Conservation (phyloP, 2,888 invertebrate species). For the Scaptomyza cyrtandrae region DNA sequence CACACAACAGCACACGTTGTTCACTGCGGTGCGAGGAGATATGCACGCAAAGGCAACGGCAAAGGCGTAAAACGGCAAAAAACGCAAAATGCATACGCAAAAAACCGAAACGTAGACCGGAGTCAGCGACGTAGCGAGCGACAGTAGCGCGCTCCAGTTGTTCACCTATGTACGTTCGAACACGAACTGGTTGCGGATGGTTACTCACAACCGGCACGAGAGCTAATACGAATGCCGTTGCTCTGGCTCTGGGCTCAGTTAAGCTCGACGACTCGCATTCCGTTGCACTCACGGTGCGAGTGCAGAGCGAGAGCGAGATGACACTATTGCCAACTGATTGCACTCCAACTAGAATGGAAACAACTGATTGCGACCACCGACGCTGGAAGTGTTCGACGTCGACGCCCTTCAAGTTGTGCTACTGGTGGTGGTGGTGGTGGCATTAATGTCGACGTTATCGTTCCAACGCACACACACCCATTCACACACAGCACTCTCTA, state of each 20-base stretch:
- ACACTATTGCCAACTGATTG: constrained; percentile 31
- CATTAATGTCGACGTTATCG: constrained; percentile 23
- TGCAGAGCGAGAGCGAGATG: constrained; percentile 57
- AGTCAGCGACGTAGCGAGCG: constrained; percentile 47
- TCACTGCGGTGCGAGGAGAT: not conserved
- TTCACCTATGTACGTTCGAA: constrained; percentile 84
- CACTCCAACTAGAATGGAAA: constrained; percentile 64
- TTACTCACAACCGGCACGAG: constrained; percentile 65
- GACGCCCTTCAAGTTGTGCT: constrained; percentile 53
- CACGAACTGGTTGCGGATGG: constrained; percentile 82
- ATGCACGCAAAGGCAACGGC: constrained; percentile 49
- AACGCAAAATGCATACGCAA: constrained; percentile 35
- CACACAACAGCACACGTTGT: constrained; percentile 23
- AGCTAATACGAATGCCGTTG: constrained; percentile 68
- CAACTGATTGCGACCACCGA: constrained; percentile 20
- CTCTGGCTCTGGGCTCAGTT: constrained; percentile 31
- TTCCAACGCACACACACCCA: constrained; percentile 47
- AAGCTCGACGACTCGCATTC: constrained; percentile 53
- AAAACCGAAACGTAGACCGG: constrained; percentile 40
- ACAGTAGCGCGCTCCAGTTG: constrained; percentile 77
- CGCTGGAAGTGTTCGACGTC: constrained; percentile 49
- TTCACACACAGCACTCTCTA: constrained; percentile 1
- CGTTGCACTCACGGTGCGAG: constrained; percentile 56
- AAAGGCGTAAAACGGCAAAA: too few species aligned
- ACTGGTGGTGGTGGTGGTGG: constrained; percentile 43